Conservation (phyloP, 2,113 vertebrate genomes). For the Actinemys pallida region DNA sequence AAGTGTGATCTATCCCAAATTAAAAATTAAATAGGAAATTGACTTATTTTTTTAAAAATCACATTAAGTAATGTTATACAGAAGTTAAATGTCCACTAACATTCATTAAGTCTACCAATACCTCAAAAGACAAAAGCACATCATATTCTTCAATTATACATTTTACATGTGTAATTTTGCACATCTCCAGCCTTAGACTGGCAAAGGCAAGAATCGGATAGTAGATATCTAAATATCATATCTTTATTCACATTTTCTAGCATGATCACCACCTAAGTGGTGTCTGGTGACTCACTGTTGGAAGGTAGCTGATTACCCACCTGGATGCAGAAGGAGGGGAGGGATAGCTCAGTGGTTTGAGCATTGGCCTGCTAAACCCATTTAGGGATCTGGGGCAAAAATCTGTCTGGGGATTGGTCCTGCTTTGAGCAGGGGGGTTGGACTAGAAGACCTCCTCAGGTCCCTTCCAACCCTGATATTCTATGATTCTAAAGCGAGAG, state of each 20-base stretch:
- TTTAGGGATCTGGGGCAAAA: no score
- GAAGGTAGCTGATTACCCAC: neutral
- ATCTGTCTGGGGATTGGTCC: no score
- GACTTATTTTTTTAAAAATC: no score
- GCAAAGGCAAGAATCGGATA: no score
- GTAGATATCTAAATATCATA: neutral
- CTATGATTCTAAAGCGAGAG: neutral
- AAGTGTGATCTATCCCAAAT: neutral
- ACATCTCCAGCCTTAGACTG: neutral
- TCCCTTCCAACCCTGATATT: no score
- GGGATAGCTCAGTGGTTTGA: no score
- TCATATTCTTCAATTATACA: neutral
- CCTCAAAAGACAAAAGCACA: neutral
- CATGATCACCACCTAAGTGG: neutral
- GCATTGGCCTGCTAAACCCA: no score
- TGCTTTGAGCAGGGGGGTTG: no score
- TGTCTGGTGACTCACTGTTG: neutral
- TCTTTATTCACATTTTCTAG: neutral
- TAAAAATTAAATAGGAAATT: neutral
- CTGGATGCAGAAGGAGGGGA: neutral
- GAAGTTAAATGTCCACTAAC: no score
- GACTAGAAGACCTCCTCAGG: no score
- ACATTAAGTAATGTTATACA: no score
- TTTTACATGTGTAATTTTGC: neutral
- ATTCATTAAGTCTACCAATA: neutral